Percentiles rank a stretch among this genome's conserved stretches.
Evolutionary conservation across 92 coral and sea anemone genomes (phyloP).

Genomic region (Umimayanthus kanabou): DNA sequence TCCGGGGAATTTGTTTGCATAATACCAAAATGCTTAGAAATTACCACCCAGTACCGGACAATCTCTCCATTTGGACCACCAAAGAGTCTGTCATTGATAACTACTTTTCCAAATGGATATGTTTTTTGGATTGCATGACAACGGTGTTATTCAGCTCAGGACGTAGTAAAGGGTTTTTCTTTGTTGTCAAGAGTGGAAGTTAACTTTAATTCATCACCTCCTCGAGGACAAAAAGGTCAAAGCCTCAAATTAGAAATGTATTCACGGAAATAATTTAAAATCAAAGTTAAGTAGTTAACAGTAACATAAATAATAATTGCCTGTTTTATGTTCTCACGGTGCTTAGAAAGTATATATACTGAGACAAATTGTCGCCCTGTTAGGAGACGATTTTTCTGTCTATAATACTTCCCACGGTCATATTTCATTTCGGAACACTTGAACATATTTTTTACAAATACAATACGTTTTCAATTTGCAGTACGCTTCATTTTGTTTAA

Average conservation of each 20-base stretch:
- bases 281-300: conserved; percentile 15
- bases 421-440: not conserved
- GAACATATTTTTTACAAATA: not conserved
- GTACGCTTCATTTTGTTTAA: not conserved
- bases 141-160: not conserved
- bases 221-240: not conserved
- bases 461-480: not conserved
- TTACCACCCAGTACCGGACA: not conserved
- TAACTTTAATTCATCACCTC: not conserved
- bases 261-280: conserved; percentile 32
- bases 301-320: not conserved
- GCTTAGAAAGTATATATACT: conserved; percentile 38
- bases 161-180: not conserved
- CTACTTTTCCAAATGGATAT: conserved; percentile 9
- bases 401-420: conserved; percentile 41
- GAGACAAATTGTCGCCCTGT: conserved; percentile 36
- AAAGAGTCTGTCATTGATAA: not conserved
- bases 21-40: not conserved
- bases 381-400: conserved; percentile 30
- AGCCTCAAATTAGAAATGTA: conserved; percentile 4
- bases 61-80: conserved; percentile 1
- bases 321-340: conserved; percentile 35
- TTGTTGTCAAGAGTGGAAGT: not conserved
- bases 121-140: conserved; percentile 5
- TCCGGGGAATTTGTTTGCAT: conserved; percentile 32